Base-by-base conservation (phyloP, 2,113 vertebrate genomes). In the Leptocoma aspasia region DNA sequence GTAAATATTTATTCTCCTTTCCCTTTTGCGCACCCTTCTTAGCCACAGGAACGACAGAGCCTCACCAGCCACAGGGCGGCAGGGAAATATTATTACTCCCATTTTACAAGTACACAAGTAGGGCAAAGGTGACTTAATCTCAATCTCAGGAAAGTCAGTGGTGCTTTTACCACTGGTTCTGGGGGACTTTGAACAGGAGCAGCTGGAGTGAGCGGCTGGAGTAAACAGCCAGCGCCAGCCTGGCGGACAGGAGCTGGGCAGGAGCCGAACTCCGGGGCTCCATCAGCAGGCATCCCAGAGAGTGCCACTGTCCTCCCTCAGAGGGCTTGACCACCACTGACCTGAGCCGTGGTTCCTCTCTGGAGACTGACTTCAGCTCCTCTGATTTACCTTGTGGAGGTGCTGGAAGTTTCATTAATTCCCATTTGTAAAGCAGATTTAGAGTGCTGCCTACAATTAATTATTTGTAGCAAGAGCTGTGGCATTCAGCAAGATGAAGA, bases 1-100 rank as follows among this genome's bases (percentile, higher is more conserved):
- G 50, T 79, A 95, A 96, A 97, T 92, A 89, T 97, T 96, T 94
- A 78, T 93, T 82, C 35, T 89, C 72, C 91, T 93, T 97, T 95
- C 81, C 44, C 86, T 94, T 95, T 91, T 71, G 81, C 3, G 1
- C 65, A 89, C 52, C 68, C 64, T 63, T 54, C 39, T 80, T 26
- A 41, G 50, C 53, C 30, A 33, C 5, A 2, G 47, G 44, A 83
- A 61, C 9, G 18, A 50, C 33, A 83, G 47, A 71, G 45, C 57
- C 68, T 71, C 2, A 15, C 56, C 0, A 0, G 56, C 50, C 7
- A 2, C 1, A 2, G 42, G 33, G 64, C 15, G 23, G 35, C 57
- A 57, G 37, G 16, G 19, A 78, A 93, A 68, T 89, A 89, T 42
- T 86, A 42, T 64, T 72, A 63, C 26, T 71, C 44, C 44, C 24